Evolutionary conservation across 2,113 vertebrate genomes (phyloP), one percentile per base, ranked within the genome.

Genomic region (Neomonachus schauinslandi): DNA sequence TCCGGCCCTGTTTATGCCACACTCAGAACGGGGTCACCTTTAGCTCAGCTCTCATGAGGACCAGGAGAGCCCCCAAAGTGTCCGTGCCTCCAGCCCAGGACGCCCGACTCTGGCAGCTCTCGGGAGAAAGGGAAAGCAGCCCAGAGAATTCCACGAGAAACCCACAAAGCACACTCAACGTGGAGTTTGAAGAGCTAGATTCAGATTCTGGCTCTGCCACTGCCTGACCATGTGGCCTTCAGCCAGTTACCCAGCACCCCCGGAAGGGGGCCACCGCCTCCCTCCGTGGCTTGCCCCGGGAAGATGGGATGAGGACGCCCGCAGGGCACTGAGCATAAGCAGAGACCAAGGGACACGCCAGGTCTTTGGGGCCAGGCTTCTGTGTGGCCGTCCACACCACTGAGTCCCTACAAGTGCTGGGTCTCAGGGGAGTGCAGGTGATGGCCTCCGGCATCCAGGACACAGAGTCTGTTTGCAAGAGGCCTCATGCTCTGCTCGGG

Each of bases 291-390:
- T 24, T 19, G 10, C 63, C 49, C 71, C 31, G 36, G 81, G 69
- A 71, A 49, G 24, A 13, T 2, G 10, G 31, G 2, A 4, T 0
- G 39, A 86, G 57, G 42, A 9, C 0, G 0, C 1, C 1, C 8
- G 0, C 26, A 0, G 65, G 53, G 14, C 74, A 3, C 5, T 8
- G 5, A 21, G 57, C 51, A 4, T 0, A 1, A 33, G 71, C 63
- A 18, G 69, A 85, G 26, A 39, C 59, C 0, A 0, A 15, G 51
- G 1, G 36, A 33, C 26, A 0, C 0, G 11, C 31, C n/a, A 0
- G 63, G 10, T n/a, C 55, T 49, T 2, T 31, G 24, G 57, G 53
- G 7, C n/a, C n/a, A 7, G 59, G 57, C 22, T 1, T 69, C 59
- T 51, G 22, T 19, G 49, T 5, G 26, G 3, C 51, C 31, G 0